Percentiles rank a stretch among this genome's conserved stretches.
Evolutionary conservation across 1,140 invertebrate species (phyloP).

Genomic region (Hycleus cichorii): DNA sequence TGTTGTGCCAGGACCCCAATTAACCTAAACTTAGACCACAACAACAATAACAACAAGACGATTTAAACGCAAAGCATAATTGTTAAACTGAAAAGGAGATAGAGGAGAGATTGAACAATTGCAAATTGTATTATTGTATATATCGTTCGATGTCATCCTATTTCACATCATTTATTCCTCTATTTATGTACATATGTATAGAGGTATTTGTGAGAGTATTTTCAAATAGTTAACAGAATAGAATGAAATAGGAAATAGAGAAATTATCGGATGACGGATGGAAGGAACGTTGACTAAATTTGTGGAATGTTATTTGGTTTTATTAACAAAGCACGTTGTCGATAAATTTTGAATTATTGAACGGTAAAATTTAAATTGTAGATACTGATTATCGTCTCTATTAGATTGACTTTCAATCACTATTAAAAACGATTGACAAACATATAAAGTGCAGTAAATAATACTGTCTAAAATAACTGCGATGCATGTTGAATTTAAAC

Average conservation of each 20-base stretch:
- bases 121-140: constrained; percentile 9
- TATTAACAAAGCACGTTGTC: constrained; percentile 11
- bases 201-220: no score
- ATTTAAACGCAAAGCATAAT: constrained; percentile 14
- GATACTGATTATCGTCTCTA: no score
- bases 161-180: not conserved
- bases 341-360: constrained; percentile 11
- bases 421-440: no score
- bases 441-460: no score
- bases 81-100: constrained; percentile 8
- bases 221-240: no score
- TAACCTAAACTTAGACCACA: not conserved
- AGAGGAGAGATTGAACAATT: not conserved
- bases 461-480: no score
- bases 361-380: not conserved
- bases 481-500: no score
- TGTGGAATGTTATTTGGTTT: constrained; percentile 6
- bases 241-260: no score
- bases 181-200: not conserved
- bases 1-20: no score
- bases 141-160: no score
- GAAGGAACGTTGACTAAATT: constrained; percentile 13
- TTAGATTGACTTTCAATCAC: no score
- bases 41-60: constrained; percentile 9
- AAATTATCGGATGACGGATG: not conserved